Base-by-base conservation (phyloP, 2,797 vertebrate species). In the Morus bassanus region DNA sequence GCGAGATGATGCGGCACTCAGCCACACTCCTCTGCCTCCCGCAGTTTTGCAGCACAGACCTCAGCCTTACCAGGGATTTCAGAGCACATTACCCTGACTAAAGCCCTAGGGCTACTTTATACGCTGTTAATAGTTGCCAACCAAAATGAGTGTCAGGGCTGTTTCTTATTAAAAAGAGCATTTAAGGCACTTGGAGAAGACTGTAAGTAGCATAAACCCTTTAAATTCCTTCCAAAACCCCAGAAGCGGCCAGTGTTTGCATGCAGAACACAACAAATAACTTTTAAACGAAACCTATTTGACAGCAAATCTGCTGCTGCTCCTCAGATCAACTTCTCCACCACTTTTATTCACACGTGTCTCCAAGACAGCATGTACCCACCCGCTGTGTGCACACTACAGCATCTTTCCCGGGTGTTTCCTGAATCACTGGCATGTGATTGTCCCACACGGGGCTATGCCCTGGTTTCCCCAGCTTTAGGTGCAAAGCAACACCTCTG, bases 41-140 rank as follows among this genome's bases (percentile, higher is more conserved):
- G 0, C 89, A 65, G 89, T 57, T 84, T 30, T 77, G 89, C 37
- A 78, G 78, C 72, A 80, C 60, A 88, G 68, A 57, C 24, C 51
- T 82, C 65, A 53, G 70, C n/a, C 41, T 73, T 51, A 21, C 28
- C 4, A 1, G 74, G 51, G 56, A 43, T 84, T 91, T 88, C 57
- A 75, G 82, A 85, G 72, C 61, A 64, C 7, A 0, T 70, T 76
- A 79, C 22, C n/a, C 53, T 41, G 41, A 74, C 53, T 88, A 39
- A 86, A 88, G 73, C 77, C 94, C 81, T 65, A 18, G 16, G 84
- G 88, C 72, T 92, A 72, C 65, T 86, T 80, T 50, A 81, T 72
- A 57, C 77, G 11, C 72, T 81, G 82, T 43, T 95, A 80, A 84
- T 50, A 96, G 64, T 31, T 85, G 78, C 85, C 87, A 95, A 68